Conservation (phyloP, 2,888 invertebrate genomes). For the Fragum fragum region DNA sequence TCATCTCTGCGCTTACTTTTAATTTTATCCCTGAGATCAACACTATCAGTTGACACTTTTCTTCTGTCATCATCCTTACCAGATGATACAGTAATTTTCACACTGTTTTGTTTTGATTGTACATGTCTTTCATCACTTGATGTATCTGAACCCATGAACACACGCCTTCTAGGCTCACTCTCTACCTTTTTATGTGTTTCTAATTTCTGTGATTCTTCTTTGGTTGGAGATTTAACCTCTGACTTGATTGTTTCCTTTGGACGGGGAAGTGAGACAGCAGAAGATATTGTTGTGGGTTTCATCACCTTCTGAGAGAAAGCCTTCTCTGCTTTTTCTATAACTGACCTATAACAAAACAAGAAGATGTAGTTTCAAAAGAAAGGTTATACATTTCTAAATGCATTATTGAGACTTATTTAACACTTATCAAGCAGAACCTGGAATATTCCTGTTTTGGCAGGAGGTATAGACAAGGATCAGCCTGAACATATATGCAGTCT, state of each 20-base stretch:
- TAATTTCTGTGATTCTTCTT: constrained; percentile 36
- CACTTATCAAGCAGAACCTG: too few species aligned
- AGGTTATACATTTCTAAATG: too few species aligned
- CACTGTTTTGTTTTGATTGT: constrained; percentile 49
- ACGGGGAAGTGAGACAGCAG: constrained; percentile 63
- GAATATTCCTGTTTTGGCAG: too few species aligned
- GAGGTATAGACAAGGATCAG: too few species aligned
- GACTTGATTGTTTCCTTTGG: constrained; percentile 35
- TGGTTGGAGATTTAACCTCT: constrained; percentile 29
- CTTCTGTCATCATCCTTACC: constrained; percentile 50
- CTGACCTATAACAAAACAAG: constrained; percentile 85
- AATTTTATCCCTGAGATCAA: constrained; percentile 61
- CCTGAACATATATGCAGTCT: too few species aligned
- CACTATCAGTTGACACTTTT: constrained; percentile 58
- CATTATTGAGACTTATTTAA: too few species aligned
- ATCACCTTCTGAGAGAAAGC: constrained; percentile 96
- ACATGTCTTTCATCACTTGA: constrained; percentile 59
- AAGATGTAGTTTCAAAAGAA: too few species aligned
- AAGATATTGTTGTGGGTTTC: constrained; percentile 89
- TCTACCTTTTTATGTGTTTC: constrained; percentile 29
- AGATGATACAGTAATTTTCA: constrained; percentile 72
- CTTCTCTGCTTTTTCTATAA: constrained; percentile 96
- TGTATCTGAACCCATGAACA: constrained; percentile 63
- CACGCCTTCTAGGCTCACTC: constrained; percentile 61
- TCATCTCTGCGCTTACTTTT: constrained; percentile 80